phyloP scores from a whole-genome alignment of 2,888 invertebrate species.

The Nezara viridula region DNA sequence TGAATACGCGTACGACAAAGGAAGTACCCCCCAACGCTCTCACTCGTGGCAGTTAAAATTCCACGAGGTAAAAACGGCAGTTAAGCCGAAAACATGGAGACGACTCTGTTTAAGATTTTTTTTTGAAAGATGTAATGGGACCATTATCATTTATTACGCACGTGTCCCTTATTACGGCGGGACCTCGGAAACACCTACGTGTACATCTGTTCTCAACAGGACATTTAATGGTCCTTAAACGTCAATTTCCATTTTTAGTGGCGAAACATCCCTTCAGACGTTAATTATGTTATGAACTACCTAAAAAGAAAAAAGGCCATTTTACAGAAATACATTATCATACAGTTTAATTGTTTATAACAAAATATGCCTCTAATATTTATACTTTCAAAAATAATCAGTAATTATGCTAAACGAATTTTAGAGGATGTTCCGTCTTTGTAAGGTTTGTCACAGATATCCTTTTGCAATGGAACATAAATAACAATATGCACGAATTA shows the following conservation, averaged over 20 bases:
- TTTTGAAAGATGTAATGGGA: not conserved
- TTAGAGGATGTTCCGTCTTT: too few relatives aligned
- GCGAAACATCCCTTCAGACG: not conserved
- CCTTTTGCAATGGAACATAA: too few relatives aligned
- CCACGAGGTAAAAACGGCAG: conserved; percentile 15
- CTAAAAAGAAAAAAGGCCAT: too few relatives aligned
- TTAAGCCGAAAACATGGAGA: conserved; percentile 1
- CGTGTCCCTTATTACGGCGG: not conserved
- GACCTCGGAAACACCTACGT: not conserved
- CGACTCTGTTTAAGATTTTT: not conserved
- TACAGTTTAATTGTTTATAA: too few relatives aligned
- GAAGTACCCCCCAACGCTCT: not conserved
- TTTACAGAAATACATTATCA: too few relatives aligned
- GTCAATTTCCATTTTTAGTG: not conserved
- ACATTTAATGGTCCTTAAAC: not conserved
- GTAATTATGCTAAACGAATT: too few relatives aligned
- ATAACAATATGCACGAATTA: too few relatives aligned
- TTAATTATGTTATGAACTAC: not conserved
- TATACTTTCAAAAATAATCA: too few relatives aligned
- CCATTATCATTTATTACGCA: conserved; percentile 8
- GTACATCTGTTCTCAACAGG: not conserved
- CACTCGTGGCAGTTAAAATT: not conserved
- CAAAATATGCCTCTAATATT: too few relatives aligned
- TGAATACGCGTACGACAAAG: not conserved
- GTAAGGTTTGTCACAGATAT: too few relatives aligned